Conservation (phyloP, 2,113 vertebrate species). For the Capreolus pygargus region DNA sequence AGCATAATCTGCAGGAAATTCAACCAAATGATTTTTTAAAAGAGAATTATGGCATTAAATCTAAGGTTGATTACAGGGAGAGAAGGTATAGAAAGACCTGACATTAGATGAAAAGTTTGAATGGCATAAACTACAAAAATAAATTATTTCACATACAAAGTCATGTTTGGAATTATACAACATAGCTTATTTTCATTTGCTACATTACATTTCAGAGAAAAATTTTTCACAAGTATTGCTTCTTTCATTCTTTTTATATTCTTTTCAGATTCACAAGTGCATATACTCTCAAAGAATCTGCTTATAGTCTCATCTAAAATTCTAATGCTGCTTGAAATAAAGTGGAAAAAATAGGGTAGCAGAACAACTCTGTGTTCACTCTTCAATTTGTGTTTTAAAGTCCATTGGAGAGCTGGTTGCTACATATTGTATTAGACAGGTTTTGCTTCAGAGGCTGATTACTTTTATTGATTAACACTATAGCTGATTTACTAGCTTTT, state of each 20-base stretch:
- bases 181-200: background rate
- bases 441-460: slow-evolving; percentile 66
- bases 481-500: slow-evolving; percentile 55
- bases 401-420: slow-evolving; percentile 7
- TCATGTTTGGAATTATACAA: background rate
- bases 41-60: background rate
- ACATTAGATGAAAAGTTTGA: background rate
- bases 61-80: background rate
- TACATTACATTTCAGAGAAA: background rate
- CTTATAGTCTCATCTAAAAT: background rate
- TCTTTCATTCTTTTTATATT: background rate
- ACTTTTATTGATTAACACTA: slow-evolving; percentile 73
- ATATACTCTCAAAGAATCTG: background rate
- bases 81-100: background rate
- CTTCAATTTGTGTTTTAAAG: slow-evolving; percentile 34
- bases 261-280: background rate
- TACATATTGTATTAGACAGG: slow-evolving; percentile 55
- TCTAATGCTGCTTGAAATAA: background rate
- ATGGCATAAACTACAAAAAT: background rate
- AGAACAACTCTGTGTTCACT: background rate
- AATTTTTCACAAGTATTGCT: background rate
- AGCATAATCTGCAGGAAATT: background rate
- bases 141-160: background rate
- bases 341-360: background rate
- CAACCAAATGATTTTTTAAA: background rate